These are phyloP conservation scores for Diarsia rubi DNA, from an alignment of 2,888 invertebrate genomes.

Conservation along the genomic window DNA sequence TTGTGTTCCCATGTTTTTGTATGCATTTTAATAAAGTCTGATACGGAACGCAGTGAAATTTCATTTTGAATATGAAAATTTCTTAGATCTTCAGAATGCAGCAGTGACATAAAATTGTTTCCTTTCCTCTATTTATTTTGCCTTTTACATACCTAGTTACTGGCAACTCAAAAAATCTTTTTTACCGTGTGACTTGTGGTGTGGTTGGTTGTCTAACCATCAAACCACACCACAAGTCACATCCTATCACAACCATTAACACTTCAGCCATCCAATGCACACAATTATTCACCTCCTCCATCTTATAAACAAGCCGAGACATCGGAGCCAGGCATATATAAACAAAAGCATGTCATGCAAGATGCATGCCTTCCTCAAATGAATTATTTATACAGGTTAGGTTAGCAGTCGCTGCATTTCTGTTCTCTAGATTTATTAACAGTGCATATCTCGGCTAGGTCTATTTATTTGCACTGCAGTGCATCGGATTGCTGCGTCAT, in stretches of 20 bases:
- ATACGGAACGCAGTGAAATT: not conserved
- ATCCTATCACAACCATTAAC: constrained; percentile 21
- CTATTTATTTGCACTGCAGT: constrained; percentile 68
- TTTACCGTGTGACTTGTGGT: no score
- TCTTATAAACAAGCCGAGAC: constrained; percentile 56
- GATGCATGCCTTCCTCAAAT: constrained; percentile 70
- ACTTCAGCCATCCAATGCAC: not conserved
- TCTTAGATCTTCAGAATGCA: not conserved
- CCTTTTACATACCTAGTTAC: not conserved
- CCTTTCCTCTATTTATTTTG: not conserved
- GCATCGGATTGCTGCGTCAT: constrained; percentile 56
- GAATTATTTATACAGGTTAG: constrained; percentile 73
- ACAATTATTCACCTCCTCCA: constrained; percentile 42
- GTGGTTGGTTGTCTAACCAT: no score
- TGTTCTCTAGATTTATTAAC: constrained; percentile 69
- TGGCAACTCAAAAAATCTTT: not conserved
- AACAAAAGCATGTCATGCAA: constrained; percentile 74
- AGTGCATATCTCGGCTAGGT: constrained; percentile 47
- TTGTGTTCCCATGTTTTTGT: constrained; percentile 5
- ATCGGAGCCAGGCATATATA: constrained; percentile 55
- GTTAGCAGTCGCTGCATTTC: constrained; percentile 70
- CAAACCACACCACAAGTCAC: not conserved
- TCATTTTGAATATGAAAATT: constrained; percentile 24
- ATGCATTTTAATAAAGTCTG: constrained; percentile 15
- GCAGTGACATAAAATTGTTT: not conserved